phyloP scores from a whole-genome alignment of 2,113 vertebrate species.

The Symphodus melops region DNA sequence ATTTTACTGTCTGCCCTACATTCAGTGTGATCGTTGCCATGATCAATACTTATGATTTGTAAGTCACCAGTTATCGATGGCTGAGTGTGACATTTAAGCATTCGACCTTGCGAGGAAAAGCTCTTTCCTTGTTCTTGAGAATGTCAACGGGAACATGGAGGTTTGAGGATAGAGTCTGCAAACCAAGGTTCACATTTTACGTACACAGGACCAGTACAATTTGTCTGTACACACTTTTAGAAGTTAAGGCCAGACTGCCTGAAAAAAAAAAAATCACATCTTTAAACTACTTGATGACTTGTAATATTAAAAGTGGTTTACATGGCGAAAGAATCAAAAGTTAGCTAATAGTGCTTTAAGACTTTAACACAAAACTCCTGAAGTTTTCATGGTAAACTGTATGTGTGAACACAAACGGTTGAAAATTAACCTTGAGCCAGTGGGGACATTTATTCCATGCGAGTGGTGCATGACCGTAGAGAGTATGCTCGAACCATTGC shows the following conservation, averaged over 20 bases:
- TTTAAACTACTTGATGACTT: background rate
- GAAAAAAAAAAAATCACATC: background rate
- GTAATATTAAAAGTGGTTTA: background rate
- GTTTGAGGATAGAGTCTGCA: constrained; percentile 57
- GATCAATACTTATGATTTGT: constrained; percentile 97
- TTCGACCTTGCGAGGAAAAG: constrained; percentile 88
- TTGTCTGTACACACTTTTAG: background rate
- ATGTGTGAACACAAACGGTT: no score
- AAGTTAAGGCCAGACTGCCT: background rate
- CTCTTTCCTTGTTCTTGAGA: constrained; percentile 85
- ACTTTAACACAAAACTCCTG: no score
- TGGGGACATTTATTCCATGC: no score
- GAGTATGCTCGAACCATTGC: no score
- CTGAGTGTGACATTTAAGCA: constrained; percentile 82
- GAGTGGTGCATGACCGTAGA: no score
- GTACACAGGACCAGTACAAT: background rate
- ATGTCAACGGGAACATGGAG: constrained; percentile 70
- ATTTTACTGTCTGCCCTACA: constrained; percentile 93
- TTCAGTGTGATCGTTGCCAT: constrained; percentile 86
- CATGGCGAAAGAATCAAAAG: constrained; percentile 28
- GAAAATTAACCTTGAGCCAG: no score
- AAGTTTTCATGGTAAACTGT: no score
- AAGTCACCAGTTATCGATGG: constrained; percentile 88
- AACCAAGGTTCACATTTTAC: background rate
- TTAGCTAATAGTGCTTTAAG: constrained; percentile 29